Base-by-base conservation (phyloP, 1,140 invertebrate genomes). In the Solenopsis fugax region DNA sequence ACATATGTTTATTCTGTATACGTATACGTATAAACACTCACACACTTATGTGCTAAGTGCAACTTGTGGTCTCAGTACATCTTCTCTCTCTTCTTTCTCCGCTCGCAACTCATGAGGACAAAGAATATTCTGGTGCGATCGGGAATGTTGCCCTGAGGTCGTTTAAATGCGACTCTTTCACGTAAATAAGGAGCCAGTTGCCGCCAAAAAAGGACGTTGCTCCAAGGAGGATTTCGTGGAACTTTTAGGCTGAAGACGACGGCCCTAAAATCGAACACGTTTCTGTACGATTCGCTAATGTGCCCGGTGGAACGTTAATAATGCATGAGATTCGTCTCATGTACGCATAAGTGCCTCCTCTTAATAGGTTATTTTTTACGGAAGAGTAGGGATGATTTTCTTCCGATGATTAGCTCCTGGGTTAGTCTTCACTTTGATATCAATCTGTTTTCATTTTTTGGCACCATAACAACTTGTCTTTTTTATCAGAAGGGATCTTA, bases 311-410 rank as follows among this genome's bases (percentile, higher is more conserved):
- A 21, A 73, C 78, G 80, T 93, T 90, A 90, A 92, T 92, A 92
- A 92, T 91, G 89, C 88, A 89, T 88, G 90, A 91, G 88, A 62
- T 37, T 87, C 60, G 77, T 85, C 52, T 16, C 12, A 16, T 60
- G 10, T 2, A 50, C 21, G 12, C 16, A 18, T 45, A 71, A 37
- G 1, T 7, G 62, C 21, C 18, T 6, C 16, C 21, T 37, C 21
- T 18, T 41, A 41, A 41, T 7, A 41, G 29, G 29, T 29, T 29
- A 29, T 29, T 29, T 29, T 29, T 29, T 29, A 29, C 29, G 29
- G 29, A 29, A 29, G 29, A 29, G 29, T 2, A 29, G 29, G 29
- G 29, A 29, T 29, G 29, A 29, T 29, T 29, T 29, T 29, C 29
- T 29, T 29, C 2, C 29, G 29, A 29, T 29, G 29, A n/a, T n/a